A percentile compares a stretch with the other conserved stretches of the same genome.
Conservation (phyloP, 2,113 vertebrate genomes). For the Herpetotheres cachinnans region DNA sequence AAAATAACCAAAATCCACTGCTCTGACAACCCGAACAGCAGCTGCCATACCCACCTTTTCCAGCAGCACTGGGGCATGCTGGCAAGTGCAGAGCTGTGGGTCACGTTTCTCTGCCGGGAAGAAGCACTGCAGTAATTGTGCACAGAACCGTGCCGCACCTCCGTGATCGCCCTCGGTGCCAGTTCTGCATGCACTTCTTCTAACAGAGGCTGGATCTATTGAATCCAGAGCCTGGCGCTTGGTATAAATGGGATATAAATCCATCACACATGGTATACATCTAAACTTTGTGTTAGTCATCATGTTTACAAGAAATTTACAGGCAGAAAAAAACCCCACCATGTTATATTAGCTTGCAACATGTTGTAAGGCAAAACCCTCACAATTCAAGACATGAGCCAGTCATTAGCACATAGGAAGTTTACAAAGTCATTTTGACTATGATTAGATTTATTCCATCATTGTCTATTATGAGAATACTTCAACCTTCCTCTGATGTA, state of each 20-base stretch:
- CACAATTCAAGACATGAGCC: not conserved
- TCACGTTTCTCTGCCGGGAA: not conserved
- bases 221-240: not conserved
- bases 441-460: not conserved
- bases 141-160: not conserved
- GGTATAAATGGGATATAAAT: not conserved
- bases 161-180: not conserved
- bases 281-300: not conserved
- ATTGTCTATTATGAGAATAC: not conserved
- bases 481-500: not conserved
- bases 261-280: not conserved
- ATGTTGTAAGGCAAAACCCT: not conserved
- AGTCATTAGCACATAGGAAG: not conserved
- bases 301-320: conserved; percentile 14
- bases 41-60: not conserved
- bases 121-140: not conserved
- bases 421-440: not conserved
- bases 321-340: not conserved
- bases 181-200: not conserved
- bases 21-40: not conserved
- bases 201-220: not conserved
- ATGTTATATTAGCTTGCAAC: not conserved
- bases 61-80: not conserved
- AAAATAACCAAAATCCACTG: not conserved
- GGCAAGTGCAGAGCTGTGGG: not conserved